Conservation (phyloP, 2,888 invertebrate species). For the Tenthredo scrophulariae region DNA sequence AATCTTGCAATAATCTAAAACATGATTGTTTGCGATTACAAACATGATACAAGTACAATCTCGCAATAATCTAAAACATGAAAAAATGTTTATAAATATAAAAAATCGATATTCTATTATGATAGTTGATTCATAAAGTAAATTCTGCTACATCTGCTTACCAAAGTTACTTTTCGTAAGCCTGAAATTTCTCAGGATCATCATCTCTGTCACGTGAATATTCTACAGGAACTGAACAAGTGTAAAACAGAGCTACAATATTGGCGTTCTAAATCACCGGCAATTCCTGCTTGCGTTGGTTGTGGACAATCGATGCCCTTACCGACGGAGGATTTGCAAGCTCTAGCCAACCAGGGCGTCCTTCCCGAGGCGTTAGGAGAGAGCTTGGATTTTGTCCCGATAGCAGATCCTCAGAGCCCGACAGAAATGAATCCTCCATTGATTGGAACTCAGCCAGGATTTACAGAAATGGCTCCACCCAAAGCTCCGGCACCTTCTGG, state of each 20-base stretch:
- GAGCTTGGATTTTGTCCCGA: constrained; percentile 77
- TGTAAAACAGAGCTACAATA: constrained; percentile 95
- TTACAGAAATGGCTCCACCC: constrained; percentile 74
- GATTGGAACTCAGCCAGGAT: constrained; percentile 52
- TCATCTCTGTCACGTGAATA: constrained; percentile 53
- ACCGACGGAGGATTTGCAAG: constrained; percentile 82
- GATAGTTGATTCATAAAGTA: not conserved
- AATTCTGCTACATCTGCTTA: not conserved
- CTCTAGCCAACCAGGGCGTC: constrained; percentile 82
- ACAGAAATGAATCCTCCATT: constrained; percentile 66
- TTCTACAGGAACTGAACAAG: constrained; percentile 89
- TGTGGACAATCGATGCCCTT: constrained; percentile 85
- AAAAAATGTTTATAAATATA: not conserved
- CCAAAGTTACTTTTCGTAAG: not conserved
- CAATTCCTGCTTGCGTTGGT: constrained; percentile 86
- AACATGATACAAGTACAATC: not conserved
- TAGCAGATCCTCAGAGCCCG: constrained; percentile 74
- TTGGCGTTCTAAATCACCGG: constrained; percentile 93
- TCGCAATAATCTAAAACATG: not conserved
- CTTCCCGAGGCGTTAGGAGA: constrained; percentile 80
- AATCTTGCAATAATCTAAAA: not conserved
- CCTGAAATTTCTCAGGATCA: constrained; percentile 47
- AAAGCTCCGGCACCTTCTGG: constrained; percentile 69
- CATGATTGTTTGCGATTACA: too few species aligned
- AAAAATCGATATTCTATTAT: not conserved